A percentile compares a stretch with the other conserved stretches of the same genome.
Evolutionary conservation across 2,113 vertebrate species (phyloP).

Genomic region (Chascanopsetta lugubris): DNA sequence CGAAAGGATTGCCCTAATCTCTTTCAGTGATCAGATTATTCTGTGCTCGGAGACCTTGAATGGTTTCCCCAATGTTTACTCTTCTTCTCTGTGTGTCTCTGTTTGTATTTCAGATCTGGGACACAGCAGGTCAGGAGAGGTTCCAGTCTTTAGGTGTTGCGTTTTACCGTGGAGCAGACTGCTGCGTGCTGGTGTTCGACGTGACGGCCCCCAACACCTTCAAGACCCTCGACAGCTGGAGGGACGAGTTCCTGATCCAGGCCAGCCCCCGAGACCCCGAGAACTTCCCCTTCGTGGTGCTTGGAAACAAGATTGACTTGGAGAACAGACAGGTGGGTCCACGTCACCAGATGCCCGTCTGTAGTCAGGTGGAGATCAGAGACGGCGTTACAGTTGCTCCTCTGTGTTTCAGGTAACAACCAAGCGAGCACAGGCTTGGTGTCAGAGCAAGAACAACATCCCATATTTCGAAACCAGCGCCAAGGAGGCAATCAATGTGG

Average conservation of each 20-base stretch:
- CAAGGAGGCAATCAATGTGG: conserved; percentile 97
- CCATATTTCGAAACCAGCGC: conserved; percentile 97
- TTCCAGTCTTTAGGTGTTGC: conserved; percentile 96
- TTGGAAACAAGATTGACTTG: conserved; percentile 97
- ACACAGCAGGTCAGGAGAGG: conserved; percentile 94
- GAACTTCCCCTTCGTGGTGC: conserved; percentile 94
- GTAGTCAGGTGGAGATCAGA: too few relatives aligned
- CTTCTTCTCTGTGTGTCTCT: background rate
- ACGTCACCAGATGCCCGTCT: background rate
- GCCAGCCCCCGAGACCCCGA: conserved; percentile 93
- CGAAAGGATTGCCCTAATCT: background rate
- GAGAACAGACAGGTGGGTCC: conserved; percentile 87
- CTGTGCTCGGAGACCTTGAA: background rate
- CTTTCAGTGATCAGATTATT: conserved; percentile 2
- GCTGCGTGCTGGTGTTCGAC: conserved; percentile 95
- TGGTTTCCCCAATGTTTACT: background rate
- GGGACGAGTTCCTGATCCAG: conserved; percentile 95
- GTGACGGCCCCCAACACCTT: conserved; percentile 95
- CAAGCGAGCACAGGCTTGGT: conserved; percentile 96
- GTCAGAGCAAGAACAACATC: conserved; percentile 99
- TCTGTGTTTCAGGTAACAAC: conserved; percentile 87
- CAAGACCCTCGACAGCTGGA: conserved; percentile 95
- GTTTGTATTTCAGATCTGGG: conserved; percentile 87
- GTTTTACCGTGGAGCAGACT: conserved; percentile 95
- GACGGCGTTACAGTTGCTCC: background rate